Conservation (phyloP, 1,140 invertebrate species). For the Brachionus plicatilis region DNA sequence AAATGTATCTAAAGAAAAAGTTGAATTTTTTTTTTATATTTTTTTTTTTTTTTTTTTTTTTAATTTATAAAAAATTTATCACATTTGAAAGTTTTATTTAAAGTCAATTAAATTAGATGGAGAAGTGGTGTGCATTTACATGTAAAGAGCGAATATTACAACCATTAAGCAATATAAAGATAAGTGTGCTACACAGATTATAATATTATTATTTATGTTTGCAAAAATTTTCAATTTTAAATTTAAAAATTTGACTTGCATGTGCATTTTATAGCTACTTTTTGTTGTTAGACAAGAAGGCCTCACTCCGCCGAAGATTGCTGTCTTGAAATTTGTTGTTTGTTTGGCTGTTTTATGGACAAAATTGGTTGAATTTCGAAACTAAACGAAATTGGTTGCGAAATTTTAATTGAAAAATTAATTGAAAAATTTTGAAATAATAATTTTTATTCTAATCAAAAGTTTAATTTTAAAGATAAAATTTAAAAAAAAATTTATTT, state of each 20-base stretch:
- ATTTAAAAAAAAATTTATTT: too few relatives aligned
- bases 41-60: not conserved
- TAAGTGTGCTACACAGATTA: not conserved
- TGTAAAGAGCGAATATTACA: not conserved
- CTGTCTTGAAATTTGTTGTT: too few relatives aligned
- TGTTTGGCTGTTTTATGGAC: too few relatives aligned
- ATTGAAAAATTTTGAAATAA: too few relatives aligned
- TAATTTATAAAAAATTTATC: not conserved
- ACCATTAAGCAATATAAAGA: not conserved
- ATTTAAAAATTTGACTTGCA: not conserved
- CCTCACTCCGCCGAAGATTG: not conserved
- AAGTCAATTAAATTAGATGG: not conserved
- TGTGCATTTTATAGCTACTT: not conserved
- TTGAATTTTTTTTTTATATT: not conserved
- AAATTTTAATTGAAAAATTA: too few relatives aligned
- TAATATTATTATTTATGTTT: slow-evolving; percentile 14
- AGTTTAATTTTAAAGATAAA: too few relatives aligned
- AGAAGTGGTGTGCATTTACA: not conserved
- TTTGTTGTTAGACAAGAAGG: not conserved
- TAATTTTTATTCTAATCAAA: too few relatives aligned
- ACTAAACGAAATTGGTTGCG: too few relatives aligned
- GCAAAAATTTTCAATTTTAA: not conserved
- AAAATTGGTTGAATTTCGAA: too few relatives aligned
- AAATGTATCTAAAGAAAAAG: not conserved
- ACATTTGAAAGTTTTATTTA: not conserved